phyloP scores from a whole-genome alignment of 2,888 invertebrate species.

The Myopa tessellatipennis region DNA sequence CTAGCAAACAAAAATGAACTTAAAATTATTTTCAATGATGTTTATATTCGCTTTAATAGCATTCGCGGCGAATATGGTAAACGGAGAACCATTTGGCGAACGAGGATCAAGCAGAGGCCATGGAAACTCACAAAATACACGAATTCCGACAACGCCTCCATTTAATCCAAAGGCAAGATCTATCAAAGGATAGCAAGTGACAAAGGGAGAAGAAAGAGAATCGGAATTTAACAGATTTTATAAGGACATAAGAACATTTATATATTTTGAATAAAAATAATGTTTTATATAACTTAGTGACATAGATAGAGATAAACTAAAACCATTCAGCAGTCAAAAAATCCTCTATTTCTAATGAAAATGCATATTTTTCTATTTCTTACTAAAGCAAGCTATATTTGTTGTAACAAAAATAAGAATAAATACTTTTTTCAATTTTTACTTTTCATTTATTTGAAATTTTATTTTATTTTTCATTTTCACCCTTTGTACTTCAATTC shows the following conservation, averaged over 20 bases:
- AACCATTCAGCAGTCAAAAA: too few relatives aligned
- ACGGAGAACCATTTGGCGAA: slow-evolving; percentile 42
- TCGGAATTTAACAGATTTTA: not conserved
- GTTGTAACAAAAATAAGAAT: not conserved
- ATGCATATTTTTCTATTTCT: too few relatives aligned
- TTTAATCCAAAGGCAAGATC: slow-evolving; percentile 50
- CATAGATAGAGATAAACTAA: too few relatives aligned
- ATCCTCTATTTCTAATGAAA: too few relatives aligned
- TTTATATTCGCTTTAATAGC: slow-evolving; percentile 45
- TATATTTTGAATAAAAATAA: too few relatives aligned
- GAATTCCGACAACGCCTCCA: slow-evolving; percentile 48
- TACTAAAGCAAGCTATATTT: too few relatives aligned
- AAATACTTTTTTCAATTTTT: not conserved
- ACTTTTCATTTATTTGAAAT: too few relatives aligned
- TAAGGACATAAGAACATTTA: too few relatives aligned
- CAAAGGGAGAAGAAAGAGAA: not conserved
- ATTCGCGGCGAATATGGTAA: slow-evolving; percentile 28
- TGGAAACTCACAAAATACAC: slow-evolving; percentile 26
- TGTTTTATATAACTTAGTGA: too few relatives aligned
- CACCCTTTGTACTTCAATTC: too few relatives aligned
- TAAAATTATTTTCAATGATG: slow-evolving; percentile 36
- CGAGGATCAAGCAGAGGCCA: slow-evolving; percentile 40
- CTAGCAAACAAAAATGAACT: slow-evolving; percentile 38
- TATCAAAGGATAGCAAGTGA: not conserved
- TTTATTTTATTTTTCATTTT: too few relatives aligned